Base-by-base conservation (phyloP, 2,888 invertebrate genomes). In the Lepidochrysops patricia region DNA sequence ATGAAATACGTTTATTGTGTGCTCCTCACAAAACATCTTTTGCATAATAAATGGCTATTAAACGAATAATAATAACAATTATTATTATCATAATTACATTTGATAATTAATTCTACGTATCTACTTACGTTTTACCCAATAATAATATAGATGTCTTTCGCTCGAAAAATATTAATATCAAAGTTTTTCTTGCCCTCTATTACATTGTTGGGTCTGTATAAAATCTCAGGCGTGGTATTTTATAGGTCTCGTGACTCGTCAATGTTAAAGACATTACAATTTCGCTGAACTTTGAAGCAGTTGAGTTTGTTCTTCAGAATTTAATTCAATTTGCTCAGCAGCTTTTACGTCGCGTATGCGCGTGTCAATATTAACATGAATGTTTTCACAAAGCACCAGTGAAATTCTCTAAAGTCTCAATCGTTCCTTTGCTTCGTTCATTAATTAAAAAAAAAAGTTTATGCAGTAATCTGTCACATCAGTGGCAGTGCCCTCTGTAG, bases 401-500 rank as follows among this genome's bases (percentile, higher is more conserved):
- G 19, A 9, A 43, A 43, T 43, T n/a, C n/a, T n/a, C n/a, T 23
- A 4, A 19, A 43, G 23, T 43, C 43, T 23, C 7, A 7, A 29
- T 43, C 9, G 9, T 23, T 4, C 19, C 23, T 19, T 19, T 23
- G 9, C 19, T 43, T 12, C 3, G 23, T 1, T 43, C 2, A 12
- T 43, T 43, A 4, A 12, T 9, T 19, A 12, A 29, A 29, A 29
- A 29, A 29, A 1, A 4, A 19, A 3, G 4, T 43, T 43, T 19
- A 19, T 43, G 19, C 43, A 43, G 23, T 13, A 43, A 43, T 43
- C 12, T 43, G 43, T 43, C 43, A 43, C 43, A 19, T 50, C 32
- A 19, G 6, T 34, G 1, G 2, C 7, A n/a, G 13, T 54, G 29
- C 19, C 54, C 29, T 32, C 32, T 54, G 19, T 80, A 76, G 82